Evolutionary conservation across 2,888 invertebrate genomes (phyloP).

Genomic region (Ormia ochracea): DNA sequence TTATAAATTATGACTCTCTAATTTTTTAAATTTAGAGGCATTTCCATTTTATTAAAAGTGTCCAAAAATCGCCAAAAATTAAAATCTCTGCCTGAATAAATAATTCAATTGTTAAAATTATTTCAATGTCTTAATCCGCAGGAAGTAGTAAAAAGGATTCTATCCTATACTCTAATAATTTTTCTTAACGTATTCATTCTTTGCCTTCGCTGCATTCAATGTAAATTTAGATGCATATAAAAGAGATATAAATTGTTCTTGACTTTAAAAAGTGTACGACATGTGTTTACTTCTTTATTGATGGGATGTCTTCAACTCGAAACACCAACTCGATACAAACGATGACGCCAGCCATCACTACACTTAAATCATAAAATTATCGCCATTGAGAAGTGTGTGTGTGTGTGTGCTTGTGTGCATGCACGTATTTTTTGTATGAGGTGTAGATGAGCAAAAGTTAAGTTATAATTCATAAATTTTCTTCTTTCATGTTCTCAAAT

Average conservation of each 20-base stretch:
- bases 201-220: not conserved
- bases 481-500: conserved; percentile 34
- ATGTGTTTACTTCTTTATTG: conserved; percentile 54
- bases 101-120: no score
- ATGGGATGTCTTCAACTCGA: conserved; percentile 35
- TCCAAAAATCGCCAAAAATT: no score
- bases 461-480: conserved; percentile 49
- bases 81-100: no score
- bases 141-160: not conserved
- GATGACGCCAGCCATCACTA: not conserved
- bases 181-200: not conserved
- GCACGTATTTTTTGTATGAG: not conserved
- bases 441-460: conserved; percentile 16
- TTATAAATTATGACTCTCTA: no score
- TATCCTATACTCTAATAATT: not conserved
- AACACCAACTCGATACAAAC: not conserved
- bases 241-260: conserved; percentile 42
- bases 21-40: no score
- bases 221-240: not conserved
- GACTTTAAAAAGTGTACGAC: conserved; percentile 40
- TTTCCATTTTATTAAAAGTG: no score
- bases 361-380: conserved; percentile 17
- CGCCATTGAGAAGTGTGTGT: not conserved
- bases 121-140: no score
- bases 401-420: not conserved